These are phyloP conservation scores for Cryptotermes secundus DNA, from an alignment of 1,140 invertebrate genomes.

Conservation along the genomic window DNA sequence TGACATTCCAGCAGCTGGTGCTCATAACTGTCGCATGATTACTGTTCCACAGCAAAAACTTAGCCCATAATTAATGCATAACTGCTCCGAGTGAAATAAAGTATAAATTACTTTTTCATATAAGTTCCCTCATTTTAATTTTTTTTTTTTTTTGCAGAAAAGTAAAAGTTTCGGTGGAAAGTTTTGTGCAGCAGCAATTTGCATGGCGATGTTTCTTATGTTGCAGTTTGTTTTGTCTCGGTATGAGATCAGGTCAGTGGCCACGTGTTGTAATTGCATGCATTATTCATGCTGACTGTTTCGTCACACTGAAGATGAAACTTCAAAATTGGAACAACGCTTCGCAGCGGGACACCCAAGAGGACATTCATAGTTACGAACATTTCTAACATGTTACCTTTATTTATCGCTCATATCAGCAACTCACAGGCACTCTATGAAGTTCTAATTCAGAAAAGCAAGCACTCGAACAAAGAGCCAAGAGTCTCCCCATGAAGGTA, in stretches of 20 bases:
- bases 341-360: background rate
- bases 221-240: background rate
- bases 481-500: no score
- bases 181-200: background rate
- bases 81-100: background rate
- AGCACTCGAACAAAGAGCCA: no score
- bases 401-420: no score
- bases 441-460: no score
- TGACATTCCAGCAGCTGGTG: no score
- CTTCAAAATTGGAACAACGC: background rate
- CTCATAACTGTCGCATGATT: background rate
- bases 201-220: background rate
- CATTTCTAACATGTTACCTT: background rate
- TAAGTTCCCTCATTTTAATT: background rate
- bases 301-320: background rate
- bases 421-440: no score
- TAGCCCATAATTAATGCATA: background rate
- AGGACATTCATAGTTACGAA: background rate
- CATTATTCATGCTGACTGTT: background rate
- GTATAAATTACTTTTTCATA: slow-evolving; percentile 7
- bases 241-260: background rate
- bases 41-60: background rate
- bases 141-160: background rate
- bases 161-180: background rate
- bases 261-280: slow-evolving; percentile 5